Percentiles rank a stretch among this genome's conserved stretches.
Conservation (phyloP, 2,113 vertebrate species). For the Sakesphorus luctuosus region DNA sequence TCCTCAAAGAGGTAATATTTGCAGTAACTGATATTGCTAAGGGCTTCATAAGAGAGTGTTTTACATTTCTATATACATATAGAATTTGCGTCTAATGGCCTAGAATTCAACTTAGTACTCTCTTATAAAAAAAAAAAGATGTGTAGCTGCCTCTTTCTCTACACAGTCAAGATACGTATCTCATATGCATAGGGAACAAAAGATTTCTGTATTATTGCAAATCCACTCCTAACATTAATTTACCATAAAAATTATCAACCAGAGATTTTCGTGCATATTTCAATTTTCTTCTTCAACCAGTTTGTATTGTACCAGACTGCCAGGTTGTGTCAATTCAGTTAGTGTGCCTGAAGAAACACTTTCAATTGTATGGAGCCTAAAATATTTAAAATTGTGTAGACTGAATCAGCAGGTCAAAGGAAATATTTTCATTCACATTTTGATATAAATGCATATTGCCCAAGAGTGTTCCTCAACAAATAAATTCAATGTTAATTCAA, state of each 20-base stretch:
- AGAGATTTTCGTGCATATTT: rapidly evolving
- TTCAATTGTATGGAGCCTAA: neutral
- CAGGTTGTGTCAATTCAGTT: neutral
- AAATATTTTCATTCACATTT: neutral
- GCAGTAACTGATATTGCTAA: neutral
- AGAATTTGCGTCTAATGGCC: neutral
- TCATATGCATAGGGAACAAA: neutral
- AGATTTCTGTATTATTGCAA: neutral
- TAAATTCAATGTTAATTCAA: neutral
- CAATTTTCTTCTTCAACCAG: neutral
- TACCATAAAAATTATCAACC: neutral
- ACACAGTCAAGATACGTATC: neutral
- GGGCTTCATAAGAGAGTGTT: neutral
- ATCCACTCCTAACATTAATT: neutral
- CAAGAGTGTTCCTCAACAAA: neutral
- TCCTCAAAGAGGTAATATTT: neutral
- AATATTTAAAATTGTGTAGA: neutral
- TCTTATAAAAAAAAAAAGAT: neutral
- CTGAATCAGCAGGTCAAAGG: neutral
- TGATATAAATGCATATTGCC: neutral
- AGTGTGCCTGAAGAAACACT: neutral
- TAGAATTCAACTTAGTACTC: neutral
- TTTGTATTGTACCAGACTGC: neutral
- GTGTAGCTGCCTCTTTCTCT: neutral
- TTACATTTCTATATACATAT: neutral